A percentile compares a stretch with the other conserved stretches of the same genome.
These are phyloP conservation scores for Meandrina meandrites DNA, from an alignment of 92 coral and sea anemone genomes.

Conservation along the genomic window DNA sequence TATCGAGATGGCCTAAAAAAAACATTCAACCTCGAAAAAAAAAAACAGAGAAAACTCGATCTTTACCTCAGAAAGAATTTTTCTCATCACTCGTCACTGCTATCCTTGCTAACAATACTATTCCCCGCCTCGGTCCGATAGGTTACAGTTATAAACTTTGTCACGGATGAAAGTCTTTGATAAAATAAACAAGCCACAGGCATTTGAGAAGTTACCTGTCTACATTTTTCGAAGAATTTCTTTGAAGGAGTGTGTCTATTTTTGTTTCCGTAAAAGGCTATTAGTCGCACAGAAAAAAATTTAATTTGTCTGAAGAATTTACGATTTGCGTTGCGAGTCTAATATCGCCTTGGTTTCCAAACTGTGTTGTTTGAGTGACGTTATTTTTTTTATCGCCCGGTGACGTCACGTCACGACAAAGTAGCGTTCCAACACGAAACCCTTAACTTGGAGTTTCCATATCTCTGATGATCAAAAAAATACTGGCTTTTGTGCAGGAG, in stretches of 20 bases:
- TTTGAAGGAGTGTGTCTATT: background rate
- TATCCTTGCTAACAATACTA: too few species aligned
- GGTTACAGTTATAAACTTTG: background rate
- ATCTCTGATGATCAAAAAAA: background rate
- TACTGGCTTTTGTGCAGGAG: background rate
- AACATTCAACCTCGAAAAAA: too few species aligned
- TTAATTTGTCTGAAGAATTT: slow-evolving; percentile 21
- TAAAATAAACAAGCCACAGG: background rate
- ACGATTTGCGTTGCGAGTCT: background rate
- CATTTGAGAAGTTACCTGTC: background rate
- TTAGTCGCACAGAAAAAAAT: background rate
- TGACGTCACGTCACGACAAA: slow-evolving; percentile 43
- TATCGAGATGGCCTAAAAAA: too few species aligned
- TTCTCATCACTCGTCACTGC: too few species aligned
- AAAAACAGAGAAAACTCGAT: too few species aligned
- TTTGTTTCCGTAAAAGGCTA: slow-evolving; percentile 23
- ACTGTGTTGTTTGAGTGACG: slow-evolving; percentile 9
- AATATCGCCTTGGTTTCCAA: slow-evolving; percentile 11
- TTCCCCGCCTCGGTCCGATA: background rate
- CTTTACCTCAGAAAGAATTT: too few species aligned
- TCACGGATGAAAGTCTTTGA: background rate
- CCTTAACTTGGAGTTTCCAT: background rate
- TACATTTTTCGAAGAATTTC: background rate
- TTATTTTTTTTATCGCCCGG: background rate
- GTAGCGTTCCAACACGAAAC: slow-evolving; percentile 11